Percentiles rank a stretch among this genome's conserved stretches.
These are phyloP conservation scores for Daubentonia madagascariensis DNA, from an alignment of 2,113 vertebrate species.

Conservation along the genomic window DNA sequence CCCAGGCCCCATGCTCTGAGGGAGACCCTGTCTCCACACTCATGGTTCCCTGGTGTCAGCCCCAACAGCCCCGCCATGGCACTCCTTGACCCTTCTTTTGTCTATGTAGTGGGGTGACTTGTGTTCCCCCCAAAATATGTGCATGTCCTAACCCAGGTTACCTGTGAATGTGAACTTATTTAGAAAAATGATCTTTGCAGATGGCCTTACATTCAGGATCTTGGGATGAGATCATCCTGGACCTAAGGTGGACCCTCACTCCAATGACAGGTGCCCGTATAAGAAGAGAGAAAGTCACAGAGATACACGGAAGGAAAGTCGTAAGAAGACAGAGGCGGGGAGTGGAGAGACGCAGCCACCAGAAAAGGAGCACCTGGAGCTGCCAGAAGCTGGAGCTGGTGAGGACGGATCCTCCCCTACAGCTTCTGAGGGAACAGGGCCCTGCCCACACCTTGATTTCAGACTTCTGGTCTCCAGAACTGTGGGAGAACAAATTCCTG, in stretches of 20 bases:
- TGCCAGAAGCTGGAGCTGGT: too few relatives aligned
- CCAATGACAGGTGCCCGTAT: not conserved
- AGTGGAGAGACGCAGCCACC: not conserved
- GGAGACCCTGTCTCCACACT: not conserved
- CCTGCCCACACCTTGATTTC: not conserved
- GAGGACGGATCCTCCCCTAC: too few relatives aligned
- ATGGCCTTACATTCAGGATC: not conserved
- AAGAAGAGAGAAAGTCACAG: not conserved
- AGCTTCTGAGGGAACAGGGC: not conserved
- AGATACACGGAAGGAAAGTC: not conserved
- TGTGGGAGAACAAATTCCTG: fast-evolving
- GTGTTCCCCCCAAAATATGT: not conserved
- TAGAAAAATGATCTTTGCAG: not conserved
- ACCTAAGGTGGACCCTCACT: too few relatives aligned
- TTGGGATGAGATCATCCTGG: not conserved
- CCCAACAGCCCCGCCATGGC: not conserved
- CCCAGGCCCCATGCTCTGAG: not conserved
- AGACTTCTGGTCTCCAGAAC: not conserved
- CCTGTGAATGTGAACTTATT: not conserved
- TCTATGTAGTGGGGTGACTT: not conserved
- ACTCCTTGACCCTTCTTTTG: not conserved
- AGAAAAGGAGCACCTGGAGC: not conserved
- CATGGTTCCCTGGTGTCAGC: not conserved
- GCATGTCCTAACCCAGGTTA: not conserved
- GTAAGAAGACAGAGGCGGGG: not conserved